Evolutionary conservation across 2,113 vertebrate species (phyloP).

Genomic region (Seriola aureovittata): DNA sequence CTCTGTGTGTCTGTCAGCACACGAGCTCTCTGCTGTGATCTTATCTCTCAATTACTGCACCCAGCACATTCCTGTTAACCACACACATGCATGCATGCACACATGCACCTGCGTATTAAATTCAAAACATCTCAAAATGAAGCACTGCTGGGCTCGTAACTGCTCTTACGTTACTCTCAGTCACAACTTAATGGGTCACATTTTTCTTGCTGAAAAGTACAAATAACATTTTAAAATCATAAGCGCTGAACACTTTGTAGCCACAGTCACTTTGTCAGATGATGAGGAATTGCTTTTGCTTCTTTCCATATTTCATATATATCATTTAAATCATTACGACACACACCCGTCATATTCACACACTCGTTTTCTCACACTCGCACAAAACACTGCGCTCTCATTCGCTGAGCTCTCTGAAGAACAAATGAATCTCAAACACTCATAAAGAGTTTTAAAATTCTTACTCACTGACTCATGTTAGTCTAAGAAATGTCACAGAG

Average conservation of each 20-base stretch:
- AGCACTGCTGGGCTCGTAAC: neutral
- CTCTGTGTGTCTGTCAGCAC: conserved; percentile 78
- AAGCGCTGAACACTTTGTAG: neutral
- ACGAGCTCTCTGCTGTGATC: conserved; percentile 73
- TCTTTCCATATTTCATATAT: conserved; percentile 48
- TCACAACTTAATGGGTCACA: conserved; percentile 14
- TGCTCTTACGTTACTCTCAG: conserved; percentile 25
- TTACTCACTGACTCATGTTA: conserved; percentile 66
- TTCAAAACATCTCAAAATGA: conserved; percentile 66
- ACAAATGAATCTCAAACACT: conserved; percentile 65
- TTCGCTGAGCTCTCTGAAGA: conserved; percentile 17
- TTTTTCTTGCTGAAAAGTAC: conserved; percentile 28
- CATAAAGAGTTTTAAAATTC: conserved; percentile 72
- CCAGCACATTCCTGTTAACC: conserved; percentile 83
- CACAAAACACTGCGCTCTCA: neutral
- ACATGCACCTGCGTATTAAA: conserved; percentile 67
- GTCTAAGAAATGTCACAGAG: conserved; percentile 68
- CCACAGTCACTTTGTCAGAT: conserved; percentile 2
- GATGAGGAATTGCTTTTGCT: conserved; percentile 38
- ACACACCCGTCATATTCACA: conserved; percentile 34
- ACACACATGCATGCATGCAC: conserved; percentile 69
- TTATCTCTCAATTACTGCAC: conserved; percentile 82
- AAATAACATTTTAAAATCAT: conserved; percentile 27
- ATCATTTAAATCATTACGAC: conserved; percentile 34
- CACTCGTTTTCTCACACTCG: conserved; percentile 58